These are phyloP conservation scores for Yponomeuta plumbellus DNA, from an alignment of 2,888 invertebrate genomes.

Conservation along the genomic window DNA sequence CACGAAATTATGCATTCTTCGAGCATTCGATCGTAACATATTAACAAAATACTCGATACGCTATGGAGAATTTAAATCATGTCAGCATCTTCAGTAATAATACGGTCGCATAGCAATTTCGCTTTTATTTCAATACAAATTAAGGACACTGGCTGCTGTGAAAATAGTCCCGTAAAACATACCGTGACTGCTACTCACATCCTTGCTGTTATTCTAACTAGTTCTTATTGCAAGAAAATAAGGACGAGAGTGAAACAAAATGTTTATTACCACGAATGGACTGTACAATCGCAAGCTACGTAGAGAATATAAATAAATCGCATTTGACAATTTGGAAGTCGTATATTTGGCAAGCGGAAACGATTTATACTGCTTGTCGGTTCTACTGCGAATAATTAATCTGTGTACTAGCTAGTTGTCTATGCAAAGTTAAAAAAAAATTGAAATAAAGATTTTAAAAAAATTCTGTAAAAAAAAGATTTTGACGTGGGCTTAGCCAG, in stretches of 20 bases:
- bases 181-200: no score
- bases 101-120: not conserved
- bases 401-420: not conserved
- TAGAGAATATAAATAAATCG: not conserved
- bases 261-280: not conserved
- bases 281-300: not conserved
- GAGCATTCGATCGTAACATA: conserved; percentile 32
- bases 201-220: not conserved
- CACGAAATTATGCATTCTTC: conserved; percentile 48
- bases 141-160: not conserved
- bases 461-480: no score
- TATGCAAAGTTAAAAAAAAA: not conserved
- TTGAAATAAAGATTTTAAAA: no score
- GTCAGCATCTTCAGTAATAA: not conserved
- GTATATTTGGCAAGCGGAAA: not conserved
- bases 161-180: no score
- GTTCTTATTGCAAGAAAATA: not conserved
- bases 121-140: not conserved
- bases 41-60: conserved; percentile 44
- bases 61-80: conserved; percentile 45
- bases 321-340: conserved; percentile 3
- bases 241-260: not conserved
- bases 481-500: no score
- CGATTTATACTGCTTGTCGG: not conserved
- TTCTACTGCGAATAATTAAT: not conserved